phyloP scores from a whole-genome alignment of 2,113 vertebrate genomes.

The Onychorhynchus coronatus region DNA sequence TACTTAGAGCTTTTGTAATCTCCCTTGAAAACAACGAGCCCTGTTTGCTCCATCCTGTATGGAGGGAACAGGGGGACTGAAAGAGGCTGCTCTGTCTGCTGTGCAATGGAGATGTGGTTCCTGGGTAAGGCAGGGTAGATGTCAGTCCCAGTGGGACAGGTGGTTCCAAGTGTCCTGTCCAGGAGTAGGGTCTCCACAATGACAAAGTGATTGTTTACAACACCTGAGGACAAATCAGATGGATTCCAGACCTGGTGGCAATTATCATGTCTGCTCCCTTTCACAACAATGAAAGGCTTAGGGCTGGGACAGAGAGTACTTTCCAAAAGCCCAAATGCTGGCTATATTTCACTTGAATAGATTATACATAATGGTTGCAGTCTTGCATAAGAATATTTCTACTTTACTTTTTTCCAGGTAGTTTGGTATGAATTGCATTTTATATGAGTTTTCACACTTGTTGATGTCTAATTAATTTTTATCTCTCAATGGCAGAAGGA shows the following conservation, averaged over 20 bases:
- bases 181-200: not conserved
- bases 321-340: not conserved
- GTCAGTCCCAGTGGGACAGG: too few relatives aligned
- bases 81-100: not conserved
- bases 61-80: not conserved
- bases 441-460: not conserved
- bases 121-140: not conserved
- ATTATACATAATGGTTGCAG: too few relatives aligned
- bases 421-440: not conserved
- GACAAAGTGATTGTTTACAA: not conserved
- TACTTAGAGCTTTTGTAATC: not conserved
- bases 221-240: not conserved
- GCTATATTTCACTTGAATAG: not conserved
- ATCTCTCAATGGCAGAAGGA: not conserved
- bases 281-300: not conserved
- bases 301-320: not conserved
- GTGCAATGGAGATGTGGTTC: not conserved
- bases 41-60: not conserved
- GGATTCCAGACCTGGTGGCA: not conserved
- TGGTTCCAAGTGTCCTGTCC: not conserved
- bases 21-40: not conserved
- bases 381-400: not conserved
- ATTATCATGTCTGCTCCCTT: accelerated
- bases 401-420: not conserved
- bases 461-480: not conserved